Evolutionary conservation across 2,888 invertebrate genomes (phyloP), one percentile per base, ranked within the genome.

Genomic region (Luperina nickerlii): DNA sequence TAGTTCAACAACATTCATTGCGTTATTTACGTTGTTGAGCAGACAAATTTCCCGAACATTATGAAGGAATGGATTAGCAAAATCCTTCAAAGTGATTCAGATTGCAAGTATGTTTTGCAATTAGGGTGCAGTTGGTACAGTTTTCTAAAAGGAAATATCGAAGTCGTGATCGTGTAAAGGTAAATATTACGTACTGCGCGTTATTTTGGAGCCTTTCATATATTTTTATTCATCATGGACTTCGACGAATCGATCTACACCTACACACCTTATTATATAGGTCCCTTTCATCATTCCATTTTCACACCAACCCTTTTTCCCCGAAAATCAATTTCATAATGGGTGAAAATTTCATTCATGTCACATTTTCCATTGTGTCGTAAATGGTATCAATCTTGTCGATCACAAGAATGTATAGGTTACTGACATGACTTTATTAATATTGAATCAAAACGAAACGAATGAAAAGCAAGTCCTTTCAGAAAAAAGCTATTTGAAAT

Each of bases 361-460:
- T 42, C 67, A 71, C 79, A 73, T 73, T 73, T 68, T 60, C 54
- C n/a, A 71, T 57, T 81, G 63, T 84, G 65, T 85, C 66, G 74
- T 63, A 67, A 68, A 80, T 72, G 67, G 24, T 85, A 80, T 74
- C 81, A 72, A 85, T 85, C 32, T 45, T 72, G 67, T 65, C 85
- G 51, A 83, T 85, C 74, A 85, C 45, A 74, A 63, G n/a, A 70
- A 42, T n/a, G 7, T 38, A 51, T 51, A 51, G 38, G 70, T 66
- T 54, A 66, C 15, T 51, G 85, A 68, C 73, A 65, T 60, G 62
- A 54, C 27, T 74, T 48, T 48, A 70, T 74, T 74, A 79, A 65
- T 65, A 72, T 38, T 65, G 4, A 42, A 78, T 68, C 38, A 54
- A 1, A 70, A 62, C 15, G 18, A 79, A 51, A 63, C 20, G 24